phyloP scores from a whole-genome alignment of 2,888 invertebrate species.

The Campoletis raptor region DNA sequence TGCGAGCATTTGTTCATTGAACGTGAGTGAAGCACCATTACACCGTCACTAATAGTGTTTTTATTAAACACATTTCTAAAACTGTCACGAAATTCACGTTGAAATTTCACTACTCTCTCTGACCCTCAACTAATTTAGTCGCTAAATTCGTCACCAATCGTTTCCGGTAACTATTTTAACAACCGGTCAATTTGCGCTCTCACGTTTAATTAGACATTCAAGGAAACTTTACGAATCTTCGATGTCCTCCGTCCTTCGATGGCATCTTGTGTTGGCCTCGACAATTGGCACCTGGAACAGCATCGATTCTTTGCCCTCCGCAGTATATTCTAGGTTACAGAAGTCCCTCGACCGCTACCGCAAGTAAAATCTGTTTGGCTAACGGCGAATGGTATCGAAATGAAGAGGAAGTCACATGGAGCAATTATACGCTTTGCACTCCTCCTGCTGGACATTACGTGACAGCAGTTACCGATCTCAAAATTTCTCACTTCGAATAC shows the following conservation, averaged over 20 bases:
- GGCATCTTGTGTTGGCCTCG: slow-evolving; percentile 86
- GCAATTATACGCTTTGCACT: slow-evolving; percentile 86
- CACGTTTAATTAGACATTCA: slow-evolving; percentile 49
- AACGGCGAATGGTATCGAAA: slow-evolving; percentile 85
- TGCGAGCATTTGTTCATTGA: slow-evolving; percentile 59
- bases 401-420: slow-evolving; percentile 83
- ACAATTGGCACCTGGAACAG: slow-evolving; percentile 83
- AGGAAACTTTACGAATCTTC: slow-evolving; percentile 57
- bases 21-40: slow-evolving; percentile 48
- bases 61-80: neutral
- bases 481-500: slow-evolving; percentile 66
- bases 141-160: neutral
- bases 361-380: slow-evolving; percentile 85
- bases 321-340: slow-evolving; percentile 68
- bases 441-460: slow-evolving; percentile 75
- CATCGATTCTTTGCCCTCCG: slow-evolving; percentile 84
- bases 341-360: slow-evolving; percentile 74
- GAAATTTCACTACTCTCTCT: neutral
- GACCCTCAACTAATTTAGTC: neutral
- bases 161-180: neutral
- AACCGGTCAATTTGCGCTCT: neutral
- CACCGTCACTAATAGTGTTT: neutral
- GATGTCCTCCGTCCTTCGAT: slow-evolving; percentile 86
- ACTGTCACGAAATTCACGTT: too few species aligned
- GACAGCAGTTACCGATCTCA: slow-evolving; percentile 77